phyloP scores from a whole-genome alignment of 2,113 vertebrate species.

The Dromas ardeola region DNA sequence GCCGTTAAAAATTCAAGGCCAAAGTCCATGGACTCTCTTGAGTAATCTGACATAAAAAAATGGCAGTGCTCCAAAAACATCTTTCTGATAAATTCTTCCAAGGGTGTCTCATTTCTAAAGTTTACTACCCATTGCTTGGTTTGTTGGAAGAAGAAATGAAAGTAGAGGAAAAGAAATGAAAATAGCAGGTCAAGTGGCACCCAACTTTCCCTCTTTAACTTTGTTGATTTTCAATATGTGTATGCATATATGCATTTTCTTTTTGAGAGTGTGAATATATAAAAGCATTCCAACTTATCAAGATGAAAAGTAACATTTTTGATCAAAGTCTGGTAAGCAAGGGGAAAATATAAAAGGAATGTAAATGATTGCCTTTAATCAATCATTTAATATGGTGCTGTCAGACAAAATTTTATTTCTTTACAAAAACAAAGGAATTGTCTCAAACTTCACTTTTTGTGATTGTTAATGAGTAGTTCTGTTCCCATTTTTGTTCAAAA shows the following conservation, averaged over 20 bases:
- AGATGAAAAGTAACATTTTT: slow-evolving; percentile 21
- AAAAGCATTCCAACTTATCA: background rate
- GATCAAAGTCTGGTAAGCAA: background rate
- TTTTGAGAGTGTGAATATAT: background rate
- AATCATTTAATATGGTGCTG: background rate
- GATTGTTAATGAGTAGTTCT: background rate
- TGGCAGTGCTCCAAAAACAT: background rate
- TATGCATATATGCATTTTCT: background rate
- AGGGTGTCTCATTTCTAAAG: background rate
- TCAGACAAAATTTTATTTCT: background rate
- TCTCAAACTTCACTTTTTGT: background rate
- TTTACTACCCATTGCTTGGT: background rate
- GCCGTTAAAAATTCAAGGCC: background rate
- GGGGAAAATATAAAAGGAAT: background rate
- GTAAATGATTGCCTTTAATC: slow-evolving; percentile 20
- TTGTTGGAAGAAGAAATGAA: background rate
- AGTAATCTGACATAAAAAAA: background rate
- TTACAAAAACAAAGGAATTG: background rate
- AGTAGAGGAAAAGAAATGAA: background rate
- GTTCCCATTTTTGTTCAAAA: background rate
- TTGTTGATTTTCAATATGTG: background rate
- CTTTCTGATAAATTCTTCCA: background rate
- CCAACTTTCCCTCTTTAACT: background rate
- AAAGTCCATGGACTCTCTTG: background rate
- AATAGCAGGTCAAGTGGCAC: background rate